phyloP scores from a whole-genome alignment of 1,140 invertebrate genomes.

The Camponotus pennsylvanicus region DNA sequence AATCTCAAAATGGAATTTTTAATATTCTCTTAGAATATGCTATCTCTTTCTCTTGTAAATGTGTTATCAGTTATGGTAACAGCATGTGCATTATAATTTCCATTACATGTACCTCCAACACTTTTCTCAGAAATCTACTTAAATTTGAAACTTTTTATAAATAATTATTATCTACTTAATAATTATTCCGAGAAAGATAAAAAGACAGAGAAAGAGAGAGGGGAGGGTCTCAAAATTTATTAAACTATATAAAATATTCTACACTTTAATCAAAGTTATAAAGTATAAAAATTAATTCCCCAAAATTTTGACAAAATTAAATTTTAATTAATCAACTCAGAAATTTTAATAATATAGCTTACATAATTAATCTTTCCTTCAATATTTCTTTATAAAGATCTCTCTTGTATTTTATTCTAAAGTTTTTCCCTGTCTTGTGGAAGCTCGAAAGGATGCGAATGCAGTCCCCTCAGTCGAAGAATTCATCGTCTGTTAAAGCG shows the following conservation, averaged over 20 bases:
- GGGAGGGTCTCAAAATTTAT: background rate
- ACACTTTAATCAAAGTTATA: background rate
- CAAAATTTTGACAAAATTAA: background rate
- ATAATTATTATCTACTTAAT: background rate
- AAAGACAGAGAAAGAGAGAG: too few species aligned
- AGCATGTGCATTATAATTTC: constrained; percentile 3
- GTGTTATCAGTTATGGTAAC: background rate
- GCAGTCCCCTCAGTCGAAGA: constrained; percentile 27
- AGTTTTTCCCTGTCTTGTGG: constrained; percentile 4
- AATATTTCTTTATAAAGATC: background rate
- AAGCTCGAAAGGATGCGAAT: constrained; percentile 19
- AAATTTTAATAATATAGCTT: background rate
- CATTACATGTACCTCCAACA: background rate
- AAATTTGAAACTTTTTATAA: background rate
- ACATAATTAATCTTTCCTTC: background rate
- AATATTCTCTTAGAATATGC: background rate
- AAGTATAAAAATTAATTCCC: background rate
- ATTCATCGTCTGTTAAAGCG: constrained; percentile 63
- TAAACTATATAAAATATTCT: background rate
- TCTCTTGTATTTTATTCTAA: background rate
- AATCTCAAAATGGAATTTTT: constrained; percentile 8
- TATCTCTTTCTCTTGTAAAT: too few species aligned
- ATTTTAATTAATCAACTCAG: background rate
- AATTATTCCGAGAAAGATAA: too few species aligned
- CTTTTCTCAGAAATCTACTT: background rate